A percentile compares a stretch with the other conserved stretches of the same genome.
Conservation (phyloP, 2,113 vertebrate species). For the Megaceryle maxima region DNA sequence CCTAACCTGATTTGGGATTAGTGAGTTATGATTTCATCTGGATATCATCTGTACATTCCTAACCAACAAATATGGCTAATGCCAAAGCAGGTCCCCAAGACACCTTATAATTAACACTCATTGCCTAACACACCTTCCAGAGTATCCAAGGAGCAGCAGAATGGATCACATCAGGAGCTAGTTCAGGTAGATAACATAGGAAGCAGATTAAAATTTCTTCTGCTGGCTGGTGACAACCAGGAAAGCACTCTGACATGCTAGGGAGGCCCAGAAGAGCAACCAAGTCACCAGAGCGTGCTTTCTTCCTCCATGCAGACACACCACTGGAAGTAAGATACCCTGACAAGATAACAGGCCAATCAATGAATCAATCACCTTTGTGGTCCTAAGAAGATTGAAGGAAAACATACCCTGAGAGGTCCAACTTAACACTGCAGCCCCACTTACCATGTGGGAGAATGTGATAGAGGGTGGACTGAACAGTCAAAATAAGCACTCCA, state of each 20-base stretch:
- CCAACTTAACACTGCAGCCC: background rate
- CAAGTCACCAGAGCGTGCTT: background rate
- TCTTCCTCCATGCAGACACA: background rate
- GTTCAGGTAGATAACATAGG: background rate
- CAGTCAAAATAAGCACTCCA: background rate
- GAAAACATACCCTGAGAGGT: background rate
- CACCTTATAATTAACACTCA: background rate
- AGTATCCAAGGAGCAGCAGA: background rate
- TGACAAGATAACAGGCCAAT: background rate
- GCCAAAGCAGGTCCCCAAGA: background rate
- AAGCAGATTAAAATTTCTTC: background rate
- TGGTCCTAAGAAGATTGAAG: background rate
- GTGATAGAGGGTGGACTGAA: background rate
- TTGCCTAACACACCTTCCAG: background rate
- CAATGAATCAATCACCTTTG: background rate
- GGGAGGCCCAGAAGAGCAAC: background rate
- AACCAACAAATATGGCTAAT: background rate
- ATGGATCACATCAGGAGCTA: fast-evolving
- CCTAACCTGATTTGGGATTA: background rate
- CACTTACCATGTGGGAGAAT: background rate
- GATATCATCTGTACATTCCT: background rate
- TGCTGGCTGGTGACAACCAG: background rate
- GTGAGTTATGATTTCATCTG: background rate
- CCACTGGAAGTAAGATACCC: background rate
- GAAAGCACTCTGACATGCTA: background rate